phyloP scores from a whole-genome alignment of 2,888 invertebrate genomes.

The Sesia apiformis region DNA sequence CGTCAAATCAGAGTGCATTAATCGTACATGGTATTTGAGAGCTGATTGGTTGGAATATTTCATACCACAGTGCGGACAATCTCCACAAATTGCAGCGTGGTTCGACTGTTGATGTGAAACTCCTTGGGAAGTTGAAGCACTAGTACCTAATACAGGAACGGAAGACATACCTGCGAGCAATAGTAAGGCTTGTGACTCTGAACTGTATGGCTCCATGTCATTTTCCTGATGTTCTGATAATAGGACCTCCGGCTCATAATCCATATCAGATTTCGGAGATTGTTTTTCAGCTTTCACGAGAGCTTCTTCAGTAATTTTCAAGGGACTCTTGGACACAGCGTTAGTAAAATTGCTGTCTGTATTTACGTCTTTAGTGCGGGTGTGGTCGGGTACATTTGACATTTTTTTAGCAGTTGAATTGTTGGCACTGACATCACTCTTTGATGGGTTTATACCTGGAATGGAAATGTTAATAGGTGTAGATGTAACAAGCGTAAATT shows the following conservation, averaged over 20 bases:
- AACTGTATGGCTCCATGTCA: constrained; percentile 40
- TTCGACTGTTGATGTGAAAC: constrained; percentile 57
- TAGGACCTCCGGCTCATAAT: constrained; percentile 65
- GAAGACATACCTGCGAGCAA: constrained; percentile 56
- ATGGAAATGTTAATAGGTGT: too few species aligned
- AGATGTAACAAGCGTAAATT: too few species aligned
- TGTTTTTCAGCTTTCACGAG: constrained; percentile 57
- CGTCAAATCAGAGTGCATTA: constrained; percentile 80
- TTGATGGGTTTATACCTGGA: constrained; percentile 64
- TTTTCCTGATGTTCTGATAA: constrained; percentile 61
- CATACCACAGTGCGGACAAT: constrained; percentile 81
- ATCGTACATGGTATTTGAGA: constrained; percentile 79
- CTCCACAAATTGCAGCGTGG: constrained; percentile 74
- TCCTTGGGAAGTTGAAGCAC: constrained; percentile 59
- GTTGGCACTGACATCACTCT: constrained; percentile 48
- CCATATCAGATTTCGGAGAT: constrained; percentile 61
- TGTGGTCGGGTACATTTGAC: constrained; percentile 37
- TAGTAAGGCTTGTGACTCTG: constrained; percentile 53
- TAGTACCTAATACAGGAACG: constrained; percentile 35
- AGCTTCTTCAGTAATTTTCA: constrained; percentile 43
- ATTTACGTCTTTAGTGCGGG: constrained; percentile 43
- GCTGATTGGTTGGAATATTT: constrained; percentile 81
- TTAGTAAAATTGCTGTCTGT: constrained; percentile 36
- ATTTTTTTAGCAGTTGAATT: constrained; percentile 46
- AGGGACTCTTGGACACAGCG: constrained; percentile 44